These are phyloP conservation scores for Muscicapa adusta DNA, from an alignment of 2,113 vertebrate species.

Conservation along the genomic window DNA sequence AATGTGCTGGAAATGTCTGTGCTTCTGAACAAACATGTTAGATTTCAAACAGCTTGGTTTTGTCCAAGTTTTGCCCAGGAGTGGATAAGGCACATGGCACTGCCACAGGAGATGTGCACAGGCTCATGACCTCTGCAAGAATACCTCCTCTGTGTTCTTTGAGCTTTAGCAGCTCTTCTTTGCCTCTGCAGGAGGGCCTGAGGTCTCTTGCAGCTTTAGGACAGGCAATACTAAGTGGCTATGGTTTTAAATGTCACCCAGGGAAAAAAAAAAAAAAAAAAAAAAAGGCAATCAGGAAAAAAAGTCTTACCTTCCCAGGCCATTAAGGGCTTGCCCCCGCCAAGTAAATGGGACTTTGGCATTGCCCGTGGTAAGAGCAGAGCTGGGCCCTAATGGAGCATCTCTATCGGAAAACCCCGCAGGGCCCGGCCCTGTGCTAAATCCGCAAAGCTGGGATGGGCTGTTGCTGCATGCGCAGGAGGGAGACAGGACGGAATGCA, in stretches of 20 bases:
- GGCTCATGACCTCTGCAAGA: neutral
- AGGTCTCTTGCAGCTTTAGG: neutral
- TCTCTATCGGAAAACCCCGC: constrained; percentile 6
- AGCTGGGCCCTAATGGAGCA: constrained; percentile 41
- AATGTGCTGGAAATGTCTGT: neutral
- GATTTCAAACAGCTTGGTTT: neutral
- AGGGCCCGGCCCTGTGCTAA: neutral
- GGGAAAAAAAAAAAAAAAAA: neutral
- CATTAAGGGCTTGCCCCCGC: neutral
- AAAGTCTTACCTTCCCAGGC: neutral
- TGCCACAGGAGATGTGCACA: neutral
- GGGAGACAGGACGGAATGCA: neutral
- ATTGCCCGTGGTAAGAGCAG: neutral
- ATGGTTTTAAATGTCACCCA: neutral
- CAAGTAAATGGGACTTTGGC: neutral
- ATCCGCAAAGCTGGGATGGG: neutral
- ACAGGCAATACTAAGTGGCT: neutral
- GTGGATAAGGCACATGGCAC: neutral
- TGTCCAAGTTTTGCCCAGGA: neutral
- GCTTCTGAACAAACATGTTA: neutral
- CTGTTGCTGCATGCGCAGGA: neutral
- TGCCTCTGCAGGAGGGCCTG: neutral
- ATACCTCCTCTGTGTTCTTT: neutral
- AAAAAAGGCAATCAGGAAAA: neutral
- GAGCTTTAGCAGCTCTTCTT: neutral